Evolutionary conservation across 2,888 invertebrate genomes (phyloP).

Genomic region (Nudaria mundana): DNA sequence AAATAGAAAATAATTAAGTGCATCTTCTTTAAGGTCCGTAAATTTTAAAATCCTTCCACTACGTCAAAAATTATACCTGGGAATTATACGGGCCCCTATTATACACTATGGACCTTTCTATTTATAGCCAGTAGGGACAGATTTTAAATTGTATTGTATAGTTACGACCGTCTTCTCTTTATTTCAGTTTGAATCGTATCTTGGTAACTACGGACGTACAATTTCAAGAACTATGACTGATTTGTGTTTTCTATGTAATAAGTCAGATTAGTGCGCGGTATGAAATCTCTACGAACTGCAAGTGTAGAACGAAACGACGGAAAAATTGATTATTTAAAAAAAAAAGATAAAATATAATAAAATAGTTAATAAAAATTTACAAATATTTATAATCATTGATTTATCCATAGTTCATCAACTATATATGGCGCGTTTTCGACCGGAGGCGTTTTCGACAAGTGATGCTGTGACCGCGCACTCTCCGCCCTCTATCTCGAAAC

Average conservation of each 20-base stretch:
- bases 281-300: not conserved
- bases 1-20: too few relatives aligned
- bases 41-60: too few relatives aligned
- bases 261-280: slow-evolving; percentile 4
- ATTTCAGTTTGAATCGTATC: slow-evolving; percentile 7
- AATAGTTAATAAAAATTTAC: too few relatives aligned
- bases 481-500: too few relatives aligned
- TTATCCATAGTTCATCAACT: too few relatives aligned
- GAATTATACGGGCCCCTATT: not conserved
- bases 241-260: slow-evolving; percentile 7
- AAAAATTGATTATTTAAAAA: slow-evolving; percentile 7
- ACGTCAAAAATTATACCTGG: too few relatives aligned
- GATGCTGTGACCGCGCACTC: too few relatives aligned
- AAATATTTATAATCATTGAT: too few relatives aligned
- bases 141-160: not conserved
- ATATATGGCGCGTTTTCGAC: too few relatives aligned
- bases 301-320: slow-evolving; percentile 7
- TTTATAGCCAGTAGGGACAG: slow-evolving; percentile 2
- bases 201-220: slow-evolving; percentile 9
- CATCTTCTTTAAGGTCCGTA: too few relatives aligned
- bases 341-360: too few relatives aligned
- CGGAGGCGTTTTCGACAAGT: too few relatives aligned
- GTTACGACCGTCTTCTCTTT: slow-evolving; percentile 2
- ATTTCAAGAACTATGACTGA: slow-evolving; percentile 10
- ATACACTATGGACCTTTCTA: slow-evolving; percentile 3